These are phyloP conservation scores for Oryzias woworae DNA, from an alignment of 2,113 vertebrate genomes.

Conservation along the genomic window DNA sequence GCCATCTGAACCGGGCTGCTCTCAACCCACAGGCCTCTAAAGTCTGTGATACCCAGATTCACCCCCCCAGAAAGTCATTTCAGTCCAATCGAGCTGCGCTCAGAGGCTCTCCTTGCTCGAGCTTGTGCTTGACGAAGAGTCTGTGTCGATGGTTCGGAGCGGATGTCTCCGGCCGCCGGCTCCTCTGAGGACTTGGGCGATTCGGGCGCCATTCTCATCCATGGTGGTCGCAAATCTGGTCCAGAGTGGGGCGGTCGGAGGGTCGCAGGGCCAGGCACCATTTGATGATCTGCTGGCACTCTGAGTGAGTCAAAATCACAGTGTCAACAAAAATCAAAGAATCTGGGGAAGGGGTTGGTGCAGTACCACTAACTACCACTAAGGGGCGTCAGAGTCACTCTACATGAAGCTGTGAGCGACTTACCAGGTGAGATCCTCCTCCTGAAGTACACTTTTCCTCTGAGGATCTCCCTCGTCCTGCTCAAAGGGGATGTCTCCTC, in stretches of 20 bases:
- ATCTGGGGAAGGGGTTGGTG: not conserved
- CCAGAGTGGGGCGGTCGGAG: conserved; percentile 92
- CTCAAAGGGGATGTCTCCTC: conserved; percentile 98
- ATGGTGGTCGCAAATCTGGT: conserved; percentile 95
- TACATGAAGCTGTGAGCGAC: conserved; percentile 34
- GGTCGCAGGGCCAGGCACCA: conserved; percentile 96
- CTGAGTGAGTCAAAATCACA: conserved; percentile 59
- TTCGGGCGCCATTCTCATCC: conserved; percentile 85
- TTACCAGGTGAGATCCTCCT: conserved; percentile 90
- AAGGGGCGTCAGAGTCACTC: conserved; percentile 54
- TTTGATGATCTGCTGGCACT: conserved; percentile 96
- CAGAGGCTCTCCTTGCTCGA: conserved; percentile 98
- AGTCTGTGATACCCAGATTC: conserved; percentile 57
- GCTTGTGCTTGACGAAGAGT: conserved; percentile 90
- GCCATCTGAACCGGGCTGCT: conserved; percentile 27
- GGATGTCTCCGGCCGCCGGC: conserved; percentile 79
- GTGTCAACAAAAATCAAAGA: not conserved
- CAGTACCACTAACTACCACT: conserved; percentile 36
- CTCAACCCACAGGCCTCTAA: conserved; percentile 27
- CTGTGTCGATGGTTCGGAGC: conserved; percentile 87
- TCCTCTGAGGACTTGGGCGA: conserved; percentile 78
- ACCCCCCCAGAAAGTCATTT: conserved; percentile 60
- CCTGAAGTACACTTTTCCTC: conserved; percentile 89
- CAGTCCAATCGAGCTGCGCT: conserved; percentile 71
- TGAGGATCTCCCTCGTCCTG: conserved; percentile 95